phyloP scores from a whole-genome alignment of 2,888 invertebrate genomes.

The Calephelis perditalis region DNA sequence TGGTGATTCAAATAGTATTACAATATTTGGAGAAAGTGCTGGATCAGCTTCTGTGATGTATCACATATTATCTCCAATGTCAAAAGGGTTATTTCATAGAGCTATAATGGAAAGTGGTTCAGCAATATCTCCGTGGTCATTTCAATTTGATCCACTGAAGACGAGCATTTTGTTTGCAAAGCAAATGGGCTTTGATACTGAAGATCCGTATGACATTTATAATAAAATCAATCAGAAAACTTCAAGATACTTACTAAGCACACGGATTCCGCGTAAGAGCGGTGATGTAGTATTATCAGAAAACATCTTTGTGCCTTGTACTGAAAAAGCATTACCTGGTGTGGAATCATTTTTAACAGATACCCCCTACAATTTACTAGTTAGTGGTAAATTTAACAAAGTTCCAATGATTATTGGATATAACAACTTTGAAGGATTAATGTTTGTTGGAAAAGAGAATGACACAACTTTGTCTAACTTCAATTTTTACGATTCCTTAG shows the following conservation, averaged over 20 bases:
- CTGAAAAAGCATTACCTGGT: slow-evolving; percentile 44
- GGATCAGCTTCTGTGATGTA: slow-evolving; percentile 59
- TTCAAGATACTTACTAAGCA: slow-evolving; percentile 41
- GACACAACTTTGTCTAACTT: slow-evolving; percentile 49
- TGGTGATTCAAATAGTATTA: slow-evolving; percentile 59
- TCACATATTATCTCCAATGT: slow-evolving; percentile 59
- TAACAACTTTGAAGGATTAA: slow-evolving; percentile 59
- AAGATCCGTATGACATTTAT: slow-evolving; percentile 49
- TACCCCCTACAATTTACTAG: slow-evolving; percentile 51
- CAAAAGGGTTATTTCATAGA: slow-evolving; percentile 56
- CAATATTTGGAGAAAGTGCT: slow-evolving; percentile 68
- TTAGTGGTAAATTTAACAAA: slow-evolving; percentile 45
- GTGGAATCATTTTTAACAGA: slow-evolving; percentile 49
- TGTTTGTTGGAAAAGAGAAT: slow-evolving; percentile 65
- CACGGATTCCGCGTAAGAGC: slow-evolving; percentile 51
- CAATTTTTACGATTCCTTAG: slow-evolving; percentile 48
- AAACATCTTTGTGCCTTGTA: slow-evolving; percentile 63
- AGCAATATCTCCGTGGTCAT: slow-evolving; percentile 57
- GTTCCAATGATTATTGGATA: slow-evolving; percentile 61
- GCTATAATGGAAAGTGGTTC: slow-evolving; percentile 67
- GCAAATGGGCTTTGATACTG: slow-evolving; percentile 44
- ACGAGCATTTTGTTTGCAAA: slow-evolving; percentile 48
- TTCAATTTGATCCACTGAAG: slow-evolving; percentile 56
- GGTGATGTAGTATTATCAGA: slow-evolving; percentile 60
- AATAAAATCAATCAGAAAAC: slow-evolving; percentile 43